These are phyloP conservation scores for Zalophus californianus DNA, from an alignment of 2,797 vertebrate species.

Conservation along the genomic window DNA sequence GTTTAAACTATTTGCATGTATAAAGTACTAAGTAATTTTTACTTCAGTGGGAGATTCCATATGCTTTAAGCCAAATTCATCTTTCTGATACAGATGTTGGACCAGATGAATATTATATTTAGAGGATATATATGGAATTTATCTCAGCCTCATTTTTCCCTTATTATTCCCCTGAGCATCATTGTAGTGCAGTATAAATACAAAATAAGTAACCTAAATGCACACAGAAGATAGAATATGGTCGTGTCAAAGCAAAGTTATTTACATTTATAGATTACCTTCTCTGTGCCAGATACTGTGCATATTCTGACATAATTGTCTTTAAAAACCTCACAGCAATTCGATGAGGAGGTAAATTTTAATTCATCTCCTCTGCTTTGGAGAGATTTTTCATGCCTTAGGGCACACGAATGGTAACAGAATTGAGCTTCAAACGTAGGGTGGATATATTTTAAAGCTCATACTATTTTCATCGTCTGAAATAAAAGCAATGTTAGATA, in stretches of 20 bases:
- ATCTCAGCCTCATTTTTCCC: not conserved
- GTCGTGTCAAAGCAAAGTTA: not conserved
- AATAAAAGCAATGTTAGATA: not conserved
- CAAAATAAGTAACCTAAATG: not conserved
- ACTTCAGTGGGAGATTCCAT: not conserved
- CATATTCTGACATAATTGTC: not conserved
- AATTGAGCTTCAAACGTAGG: slow-evolving; percentile 3
- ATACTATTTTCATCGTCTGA: not conserved
- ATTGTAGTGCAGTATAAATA: not conserved
- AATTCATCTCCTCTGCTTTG: slow-evolving; percentile 27
- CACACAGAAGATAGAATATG: not conserved
- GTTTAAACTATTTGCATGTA: not conserved
- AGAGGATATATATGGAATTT: not conserved
- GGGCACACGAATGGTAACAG: slow-evolving; percentile 11
- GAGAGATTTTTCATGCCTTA: not conserved
- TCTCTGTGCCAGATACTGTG: not conserved
- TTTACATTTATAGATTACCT: not conserved
- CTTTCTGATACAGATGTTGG: not conserved
- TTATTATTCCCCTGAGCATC: not conserved
- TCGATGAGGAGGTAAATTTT: not conserved
- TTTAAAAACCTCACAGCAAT: not conserved
- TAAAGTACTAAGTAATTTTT: not conserved
- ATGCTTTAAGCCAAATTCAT: slow-evolving; percentile 10
- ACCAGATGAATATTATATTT: not conserved
- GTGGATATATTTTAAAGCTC: slow-evolving; percentile 40